Evolutionary conservation across 1,140 invertebrate species (phyloP).

Genomic region (Drosophila oshimai): DNA sequence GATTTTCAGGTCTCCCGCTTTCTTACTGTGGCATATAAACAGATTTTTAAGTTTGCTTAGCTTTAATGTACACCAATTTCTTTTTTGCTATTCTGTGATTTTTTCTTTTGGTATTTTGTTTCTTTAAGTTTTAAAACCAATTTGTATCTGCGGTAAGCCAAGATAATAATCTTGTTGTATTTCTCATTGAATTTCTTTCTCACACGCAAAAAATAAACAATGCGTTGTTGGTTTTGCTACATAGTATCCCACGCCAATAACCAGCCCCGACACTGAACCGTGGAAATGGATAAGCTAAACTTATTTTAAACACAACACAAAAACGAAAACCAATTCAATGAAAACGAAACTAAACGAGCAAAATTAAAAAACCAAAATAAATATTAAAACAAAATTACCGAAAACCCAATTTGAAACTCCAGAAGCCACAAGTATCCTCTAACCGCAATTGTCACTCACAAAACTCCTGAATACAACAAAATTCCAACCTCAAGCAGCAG

Average conservation of each 20-base stretch:
- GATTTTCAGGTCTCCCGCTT: background rate
- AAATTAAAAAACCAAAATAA: conserved; percentile 23
- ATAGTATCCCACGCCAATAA: conserved; percentile 91
- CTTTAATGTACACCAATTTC: background rate
- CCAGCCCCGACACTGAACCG: conserved; percentile 91
- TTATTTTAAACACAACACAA: conserved; percentile 38
- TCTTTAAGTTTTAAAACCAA: background rate
- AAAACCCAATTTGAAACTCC: background rate
- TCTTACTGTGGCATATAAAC: conserved; percentile 1
- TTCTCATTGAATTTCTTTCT: conserved; percentile 72
- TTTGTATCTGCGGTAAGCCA: conserved; percentile 6
- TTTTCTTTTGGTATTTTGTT: background rate
- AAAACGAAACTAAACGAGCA: conserved; percentile 23
- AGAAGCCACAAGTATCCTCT: conserved; percentile 20
- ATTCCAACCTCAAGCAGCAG: conserved; percentile 9
- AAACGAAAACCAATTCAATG: conserved; percentile 3
- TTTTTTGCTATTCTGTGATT: background rate
- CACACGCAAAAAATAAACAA: conserved; percentile 21
- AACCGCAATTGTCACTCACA: background rate
- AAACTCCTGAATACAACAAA: background rate
- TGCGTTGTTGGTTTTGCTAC: conserved; percentile 14
- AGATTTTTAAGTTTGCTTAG: conserved; percentile 1
- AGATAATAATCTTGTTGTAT: conserved; percentile 67
- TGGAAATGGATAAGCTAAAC: conserved; percentile 88
- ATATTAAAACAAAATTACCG: conserved; percentile 10